Base-by-base conservation (phyloP, 1,140 invertebrate genomes). In the Protaetia brevitarsis region DNA sequence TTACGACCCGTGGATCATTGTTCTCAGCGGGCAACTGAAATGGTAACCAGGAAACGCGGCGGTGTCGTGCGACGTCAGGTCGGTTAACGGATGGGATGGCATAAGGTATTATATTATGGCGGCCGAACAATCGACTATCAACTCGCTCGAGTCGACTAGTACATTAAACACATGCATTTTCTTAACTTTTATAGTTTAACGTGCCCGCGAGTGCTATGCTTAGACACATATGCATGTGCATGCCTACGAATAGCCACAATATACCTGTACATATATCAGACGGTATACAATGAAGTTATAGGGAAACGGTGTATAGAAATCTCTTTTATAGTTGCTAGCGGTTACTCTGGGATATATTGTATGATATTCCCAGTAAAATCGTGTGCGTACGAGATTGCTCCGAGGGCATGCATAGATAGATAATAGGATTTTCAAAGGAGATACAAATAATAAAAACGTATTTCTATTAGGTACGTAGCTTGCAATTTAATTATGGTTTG, bases 21-120 rank as follows among this genome's bases (percentile, higher is more conserved):
- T 51, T 51, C 41, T 23, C 41, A 51, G 41, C 41, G 41, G 41
- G 41, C 6, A 16, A 8, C 21, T 23, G 21, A 23, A 51, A 51
- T 23, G 41, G 41, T 23, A 51, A 51, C 41, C 19, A 16, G 7
- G 37, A 16, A 10, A 16, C 26, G 7, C 41, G 41, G 21, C 41
- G 41, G n/a, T n/a, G n/a, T 51, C 41, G 41, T 51, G 41, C 41
- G 41, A 51, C 41, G 41, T 51, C 41, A 51, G 41, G 26, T 23
- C 41, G 41, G 26, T 23, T 51, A 51, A 51, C 41, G 41, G 41
- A 51, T 51, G 41, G 41, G 19, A 16, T 23, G 21, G 41, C 41
- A 51, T 51, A 51, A 51, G 41, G 41, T 51, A 51, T 51, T 51
- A 51, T 51, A 51, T 51, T 51, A 51, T 23, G 19, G 19, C 41